Evolutionary conservation across 1,140 invertebrate genomes (phyloP).

Genomic region (Amphibalanus amphitrite): DNA sequence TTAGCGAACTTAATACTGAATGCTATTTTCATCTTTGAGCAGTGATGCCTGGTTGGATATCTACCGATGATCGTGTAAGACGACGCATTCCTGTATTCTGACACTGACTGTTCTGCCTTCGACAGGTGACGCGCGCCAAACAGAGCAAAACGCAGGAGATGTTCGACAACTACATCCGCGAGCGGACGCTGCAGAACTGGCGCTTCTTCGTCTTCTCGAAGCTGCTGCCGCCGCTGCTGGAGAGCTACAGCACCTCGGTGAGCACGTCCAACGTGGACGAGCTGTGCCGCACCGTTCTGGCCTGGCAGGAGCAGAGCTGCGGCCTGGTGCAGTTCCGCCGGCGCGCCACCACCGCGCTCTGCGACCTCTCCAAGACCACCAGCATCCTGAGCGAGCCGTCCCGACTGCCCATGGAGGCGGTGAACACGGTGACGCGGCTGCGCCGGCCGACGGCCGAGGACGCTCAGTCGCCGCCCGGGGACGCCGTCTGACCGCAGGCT

Average conservation of each 20-base stretch:
- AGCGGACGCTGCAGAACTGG: slow-evolving; percentile 77
- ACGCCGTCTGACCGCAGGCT: too few relatives aligned
- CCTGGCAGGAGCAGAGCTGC: slow-evolving; percentile 92
- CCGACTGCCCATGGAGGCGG: slow-evolving; percentile 65
- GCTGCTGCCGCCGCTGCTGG: slow-evolving; percentile 66
- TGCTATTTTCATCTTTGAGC: too few relatives aligned
- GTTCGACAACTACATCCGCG: slow-evolving; percentile 79
- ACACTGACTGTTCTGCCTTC: too few relatives aligned
- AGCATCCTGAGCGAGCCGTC: slow-evolving; percentile 77
- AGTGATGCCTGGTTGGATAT: too few relatives aligned
- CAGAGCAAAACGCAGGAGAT: slow-evolving; percentile 86
- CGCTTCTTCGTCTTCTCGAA: slow-evolving; percentile 97
- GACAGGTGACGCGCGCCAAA: slow-evolving; percentile 45
- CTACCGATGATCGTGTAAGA: too few relatives aligned
- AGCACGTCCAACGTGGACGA: slow-evolving; percentile 81
- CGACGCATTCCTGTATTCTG: too few relatives aligned
- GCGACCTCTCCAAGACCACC: slow-evolving; percentile 72
- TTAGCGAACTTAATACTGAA: too few relatives aligned
- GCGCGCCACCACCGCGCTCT: slow-evolving; percentile 76
- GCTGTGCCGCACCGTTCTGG: slow-evolving; percentile 70
- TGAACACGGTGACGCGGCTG: not conserved
- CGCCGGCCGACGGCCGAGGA: not conserved
- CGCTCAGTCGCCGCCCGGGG: too few relatives aligned
- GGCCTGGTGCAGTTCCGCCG: slow-evolving; percentile 79
- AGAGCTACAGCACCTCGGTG: slow-evolving; percentile 75